Evolutionary conservation across 1,140 invertebrate genomes (phyloP), one percentile per base, ranked within the genome.

Genomic region (Micrasema minimum): DNA sequence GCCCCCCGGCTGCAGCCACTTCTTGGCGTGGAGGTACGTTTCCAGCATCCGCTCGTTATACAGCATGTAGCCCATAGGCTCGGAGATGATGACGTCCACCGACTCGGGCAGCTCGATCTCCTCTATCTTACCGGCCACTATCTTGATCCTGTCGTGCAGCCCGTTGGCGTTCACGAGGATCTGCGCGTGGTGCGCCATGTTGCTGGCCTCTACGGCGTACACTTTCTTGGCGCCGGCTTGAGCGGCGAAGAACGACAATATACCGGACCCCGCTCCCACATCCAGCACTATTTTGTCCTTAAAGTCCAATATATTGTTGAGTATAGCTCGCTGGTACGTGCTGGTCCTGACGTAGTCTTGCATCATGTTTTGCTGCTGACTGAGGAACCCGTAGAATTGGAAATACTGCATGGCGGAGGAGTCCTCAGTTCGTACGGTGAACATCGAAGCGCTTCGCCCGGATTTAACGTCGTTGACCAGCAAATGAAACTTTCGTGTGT

Each of bases 341-440:
- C 96, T 96, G 22, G 98, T 99, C 74, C 98, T 87, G 51, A 99
- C 96, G 81, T 98, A 99, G 83, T 99, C 98, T 86, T 96, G 94
- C 93, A 99, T 96, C 98, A 99, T 99, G 79, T 99, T 99, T 85
- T 99, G 98, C 83, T 99, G 98, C 81, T 99, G 98, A 51, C 96
- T 98, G 64, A 99, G 85, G 85, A 98, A 99, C 64, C 97, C 96
- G 85, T 99, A 99, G 85, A 99, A 99, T 87, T 99, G 91, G 78
- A 96, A 99, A 87, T 99, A 99, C 81, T 99, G 97, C 80, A 94
- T 93, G 31, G 97, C 97, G 16, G 96, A 98, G 0, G 96, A 96
- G 78, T 98, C 96, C 80, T 99, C 97, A 20, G 97, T 99, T 80
- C 97, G 88, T 72, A 96, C 92, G n/a, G 94, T 93, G 83, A 99